phyloP scores from a whole-genome alignment of 2,888 invertebrate species.

The Syrista parreyssii region DNA sequence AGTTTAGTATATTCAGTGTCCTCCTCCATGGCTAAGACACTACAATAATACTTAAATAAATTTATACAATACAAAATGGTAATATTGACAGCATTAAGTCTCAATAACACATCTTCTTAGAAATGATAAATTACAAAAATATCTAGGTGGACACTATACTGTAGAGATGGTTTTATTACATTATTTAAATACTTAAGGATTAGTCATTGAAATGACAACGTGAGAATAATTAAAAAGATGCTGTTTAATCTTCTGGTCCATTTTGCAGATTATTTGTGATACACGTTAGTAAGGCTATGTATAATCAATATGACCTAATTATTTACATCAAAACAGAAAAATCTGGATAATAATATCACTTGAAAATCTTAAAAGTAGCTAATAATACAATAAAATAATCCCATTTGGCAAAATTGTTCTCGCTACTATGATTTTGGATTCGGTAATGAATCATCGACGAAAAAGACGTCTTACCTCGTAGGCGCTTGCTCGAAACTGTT shows the following conservation, averaged over 20 bases:
- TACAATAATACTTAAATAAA: neutral
- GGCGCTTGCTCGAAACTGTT: neutral
- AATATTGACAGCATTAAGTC: neutral
- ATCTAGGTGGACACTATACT: neutral
- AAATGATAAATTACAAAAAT: neutral
- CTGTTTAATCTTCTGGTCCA: neutral
- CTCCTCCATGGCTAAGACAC: slow-evolving; percentile 76
- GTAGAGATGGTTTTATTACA: neutral
- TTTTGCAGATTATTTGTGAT: neutral
- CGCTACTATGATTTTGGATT: neutral
- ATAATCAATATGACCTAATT: neutral
- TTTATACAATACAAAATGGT: neutral
- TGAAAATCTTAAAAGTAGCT: neutral
- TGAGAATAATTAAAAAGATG: neutral
- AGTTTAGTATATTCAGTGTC: slow-evolving; percentile 89
- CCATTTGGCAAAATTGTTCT: neutral
- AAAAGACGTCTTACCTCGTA: neutral
- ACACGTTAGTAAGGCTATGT: neutral
- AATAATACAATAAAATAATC: neutral
- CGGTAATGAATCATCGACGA: neutral
- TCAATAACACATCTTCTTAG: neutral
- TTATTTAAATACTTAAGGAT: neutral
- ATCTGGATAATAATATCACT: neutral
- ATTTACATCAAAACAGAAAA: neutral
- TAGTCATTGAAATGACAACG: neutral